Percentiles rank a stretch among this genome's conserved stretches.
Evolutionary conservation across 2,888 invertebrate species (phyloP).

Genomic region (Tetanocera ferruginea): DNA sequence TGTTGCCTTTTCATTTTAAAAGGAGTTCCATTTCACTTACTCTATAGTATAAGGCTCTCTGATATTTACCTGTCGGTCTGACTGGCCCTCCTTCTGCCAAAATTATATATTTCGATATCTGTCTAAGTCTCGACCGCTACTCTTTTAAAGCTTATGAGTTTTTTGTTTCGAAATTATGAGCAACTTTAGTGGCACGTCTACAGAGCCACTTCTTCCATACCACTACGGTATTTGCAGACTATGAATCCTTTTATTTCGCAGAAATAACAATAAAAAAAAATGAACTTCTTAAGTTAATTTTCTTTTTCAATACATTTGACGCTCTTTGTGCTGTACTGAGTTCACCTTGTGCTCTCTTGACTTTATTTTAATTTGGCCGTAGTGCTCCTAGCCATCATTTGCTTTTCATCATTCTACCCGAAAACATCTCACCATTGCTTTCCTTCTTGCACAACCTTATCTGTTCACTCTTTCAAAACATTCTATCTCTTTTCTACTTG

Average conservation of each 20-base stretch:
- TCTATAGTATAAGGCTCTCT: background rate
- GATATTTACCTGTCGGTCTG: constrained; percentile 5
- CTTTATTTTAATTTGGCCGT: background rate
- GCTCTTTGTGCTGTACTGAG: too few relatives aligned
- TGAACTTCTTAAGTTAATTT: background rate
- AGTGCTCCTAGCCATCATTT: background rate
- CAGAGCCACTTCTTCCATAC: background rate
- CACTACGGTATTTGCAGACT: background rate
- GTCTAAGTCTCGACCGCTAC: background rate
- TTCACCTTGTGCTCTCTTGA: background rate
- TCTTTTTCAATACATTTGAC: background rate
- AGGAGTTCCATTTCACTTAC: background rate
- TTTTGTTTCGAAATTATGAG: constrained; percentile 9
- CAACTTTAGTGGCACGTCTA: background rate
- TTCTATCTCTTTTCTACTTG: constrained; percentile 39
- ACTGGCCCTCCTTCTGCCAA: background rate
- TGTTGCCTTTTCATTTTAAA: background rate
- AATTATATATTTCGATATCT: background rate
- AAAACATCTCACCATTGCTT: background rate
- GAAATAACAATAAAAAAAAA: background rate
- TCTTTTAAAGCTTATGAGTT: background rate
- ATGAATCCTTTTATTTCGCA: too few relatives aligned
- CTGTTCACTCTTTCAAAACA: background rate
- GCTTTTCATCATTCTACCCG: background rate
- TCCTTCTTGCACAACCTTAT: background rate